Conservation (phyloP, 1,140 invertebrate genomes). For the Mamestra configurata region DNA sequence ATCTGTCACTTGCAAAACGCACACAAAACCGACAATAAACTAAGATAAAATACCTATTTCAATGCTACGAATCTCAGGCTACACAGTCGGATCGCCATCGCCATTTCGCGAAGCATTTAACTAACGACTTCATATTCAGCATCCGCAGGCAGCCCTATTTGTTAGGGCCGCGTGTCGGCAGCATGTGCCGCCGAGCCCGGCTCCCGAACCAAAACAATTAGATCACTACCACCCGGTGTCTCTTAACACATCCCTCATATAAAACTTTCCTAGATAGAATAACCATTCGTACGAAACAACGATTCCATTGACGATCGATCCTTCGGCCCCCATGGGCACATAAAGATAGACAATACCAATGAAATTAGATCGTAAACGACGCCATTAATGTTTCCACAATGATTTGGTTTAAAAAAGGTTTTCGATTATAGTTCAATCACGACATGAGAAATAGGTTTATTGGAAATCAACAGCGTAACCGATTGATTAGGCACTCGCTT, state of each 20-base stretch:
- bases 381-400: slow-evolving; percentile 33
- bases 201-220: slow-evolving; percentile 77
- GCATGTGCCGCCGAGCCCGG: slow-evolving; percentile 68
- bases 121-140: slow-evolving; percentile 61
- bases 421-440: slow-evolving; percentile 63
- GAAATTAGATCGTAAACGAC: slow-evolving; percentile 30
- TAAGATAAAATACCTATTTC: background rate
- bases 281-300: slow-evolving; percentile 32
- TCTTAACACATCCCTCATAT: slow-evolving; percentile 59
- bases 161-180: slow-evolving; percentile 59
- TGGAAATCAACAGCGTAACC: slow-evolving; percentile 59
- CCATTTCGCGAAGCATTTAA: slow-evolving; percentile 61
- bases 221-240: slow-evolving; percentile 64
- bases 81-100: slow-evolving; percentile 43
- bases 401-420: slow-evolving; percentile 38
- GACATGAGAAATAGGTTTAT: slow-evolving; percentile 56
- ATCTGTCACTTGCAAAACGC: background rate
- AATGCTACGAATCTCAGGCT: background rate
- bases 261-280: slow-evolving; percentile 51
- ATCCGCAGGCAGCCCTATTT: slow-evolving; percentile 71
- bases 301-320: slow-evolving; percentile 12
- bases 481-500: slow-evolving; percentile 65
- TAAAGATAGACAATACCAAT: slow-evolving; percentile 41
- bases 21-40: background rate
- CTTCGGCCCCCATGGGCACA: background rate